A percentile compares a stretch with the other conserved stretches of the same genome.
phyloP scores from a whole-genome alignment of 1,140 invertebrate species.

The Centruroides sculpturatus region DNA sequence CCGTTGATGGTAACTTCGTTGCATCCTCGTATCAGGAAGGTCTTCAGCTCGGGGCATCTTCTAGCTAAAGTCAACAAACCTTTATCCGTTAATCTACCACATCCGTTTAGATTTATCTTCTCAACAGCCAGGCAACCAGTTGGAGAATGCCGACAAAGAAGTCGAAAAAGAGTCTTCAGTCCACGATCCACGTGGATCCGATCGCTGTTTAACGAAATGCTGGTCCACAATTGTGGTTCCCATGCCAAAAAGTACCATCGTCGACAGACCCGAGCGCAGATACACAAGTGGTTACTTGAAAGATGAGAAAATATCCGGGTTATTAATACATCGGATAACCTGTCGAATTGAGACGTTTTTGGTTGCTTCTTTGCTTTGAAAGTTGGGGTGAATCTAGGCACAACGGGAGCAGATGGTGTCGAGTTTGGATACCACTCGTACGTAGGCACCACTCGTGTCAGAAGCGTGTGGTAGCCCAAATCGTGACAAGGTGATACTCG shows the following conservation, averaged over 20 bases:
- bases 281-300: constrained; percentile 57
- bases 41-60: constrained; percentile 53
- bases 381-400: not conserved
- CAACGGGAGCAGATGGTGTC: constrained; percentile 3
- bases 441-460: constrained; percentile 26
- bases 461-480: constrained; percentile 58
- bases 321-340: constrained; percentile 38
- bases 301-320: constrained; percentile 53
- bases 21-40: constrained; percentile 54
- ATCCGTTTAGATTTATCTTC: constrained; percentile 51
- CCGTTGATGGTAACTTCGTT: constrained; percentile 49
- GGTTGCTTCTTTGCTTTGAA: not conserved
- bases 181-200: constrained; percentile 49
- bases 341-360: constrained; percentile 25
- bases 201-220: constrained; percentile 47
- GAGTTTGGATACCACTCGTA: constrained; percentile 7
- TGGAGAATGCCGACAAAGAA: constrained; percentile 33
- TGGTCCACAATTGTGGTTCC: constrained; percentile 60
- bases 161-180: constrained; percentile 38
- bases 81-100: constrained; percentile 55
- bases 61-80: constrained; percentile 49
- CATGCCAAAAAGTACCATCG: constrained; percentile 64
- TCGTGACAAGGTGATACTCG: constrained; percentile 42
- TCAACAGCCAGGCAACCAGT: constrained; percentile 38
- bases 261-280: constrained; percentile 63